Evolutionary conservation across 23 tunicate genomes (phyloP), one percentile per base, ranked within the genome.

Genomic region (Halocynthia roretzi): DNA sequence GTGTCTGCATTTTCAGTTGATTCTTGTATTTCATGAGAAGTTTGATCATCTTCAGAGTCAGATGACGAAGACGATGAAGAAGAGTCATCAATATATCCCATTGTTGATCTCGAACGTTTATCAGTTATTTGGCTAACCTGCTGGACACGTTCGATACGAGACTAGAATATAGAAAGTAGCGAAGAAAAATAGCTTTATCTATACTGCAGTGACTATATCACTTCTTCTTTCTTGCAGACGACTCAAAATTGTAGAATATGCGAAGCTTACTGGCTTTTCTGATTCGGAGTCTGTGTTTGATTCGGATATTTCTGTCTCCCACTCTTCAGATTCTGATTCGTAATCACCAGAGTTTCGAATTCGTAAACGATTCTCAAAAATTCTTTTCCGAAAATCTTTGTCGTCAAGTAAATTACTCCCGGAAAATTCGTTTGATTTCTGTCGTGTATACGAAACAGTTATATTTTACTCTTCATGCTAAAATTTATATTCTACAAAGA

Each of bases 241-340:
- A 31, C 44, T 31, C 44, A 31, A 31, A 31, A 31, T 31, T 31
- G 44, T 31, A 31, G 44, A 31, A 31, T 31, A 31, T 31, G 44
- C 44, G 44, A 31, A 31, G 44, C 31, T 15, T 10, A 20, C 70
- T 65, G 22, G 10, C 31, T 65, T 9, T 15, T 65, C 70, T 65
- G 70, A 65, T 15, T 65, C 70, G 17, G 70, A 65, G 19, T 65
- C 70, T 65, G 70, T 65, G 5, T 74, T 62, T 1, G 60, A 22
- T 40, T 74, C 44, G 44, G 44, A 31, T 31, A 31, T 54, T 18
- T 74, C 78, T 18, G 65, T 6, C 56, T 74, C 60, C 78, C 60
- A 74, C 56, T 74, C 78, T 56, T 64, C 78, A 19, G 78, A 50
- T 74, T 56, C 78, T 54, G 78, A 74, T 8, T 12, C 56, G 31